phyloP scores from a whole-genome alignment of 2,797 vertebrate species.

The Podargus strigoides region DNA sequence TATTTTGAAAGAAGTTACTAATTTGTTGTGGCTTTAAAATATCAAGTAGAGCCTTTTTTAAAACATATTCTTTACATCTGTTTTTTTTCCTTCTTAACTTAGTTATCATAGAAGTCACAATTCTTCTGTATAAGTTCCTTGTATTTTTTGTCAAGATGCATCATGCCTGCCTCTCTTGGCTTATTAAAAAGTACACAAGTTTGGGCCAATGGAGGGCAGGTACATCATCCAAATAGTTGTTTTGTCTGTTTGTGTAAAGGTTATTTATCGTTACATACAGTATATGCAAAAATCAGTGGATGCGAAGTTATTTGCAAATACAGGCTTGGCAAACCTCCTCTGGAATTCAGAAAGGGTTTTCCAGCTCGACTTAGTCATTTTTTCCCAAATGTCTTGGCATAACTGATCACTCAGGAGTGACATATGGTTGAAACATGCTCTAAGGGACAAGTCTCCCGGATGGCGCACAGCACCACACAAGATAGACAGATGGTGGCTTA shows the following conservation, averaged over 20 bases:
- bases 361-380: conserved; percentile 60
- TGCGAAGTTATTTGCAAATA: conserved; percentile 28
- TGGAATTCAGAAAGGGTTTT: conserved; percentile 67
- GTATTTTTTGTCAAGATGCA: not conserved
- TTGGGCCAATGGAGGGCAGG: not conserved
- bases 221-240: not conserved
- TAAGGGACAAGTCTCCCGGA: conserved; percentile 82
- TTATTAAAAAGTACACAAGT: not conserved
- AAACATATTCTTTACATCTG: not conserved
- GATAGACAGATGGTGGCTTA: conserved; percentile 88
- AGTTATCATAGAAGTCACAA: accelerated
- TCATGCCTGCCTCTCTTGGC: not conserved
- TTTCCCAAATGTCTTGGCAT: conserved; percentile 65
- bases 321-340: conserved; percentile 42
- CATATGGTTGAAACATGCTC: conserved; percentile 86
- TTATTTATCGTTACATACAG: not conserved
- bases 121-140: not conserved
- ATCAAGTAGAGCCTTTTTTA: not conserved
- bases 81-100: not conserved
- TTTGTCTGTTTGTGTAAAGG: not conserved
- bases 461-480: conserved; percentile 74
- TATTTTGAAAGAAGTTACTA: not conserved
- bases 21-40: not conserved
- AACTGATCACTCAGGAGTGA: conserved; percentile 72
- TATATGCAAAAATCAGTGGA: not conserved